Percentiles rank a stretch among this genome's conserved stretches.
These are phyloP conservation scores for Amblyjoppa fuscipennis DNA, from an alignment of 2,888 invertebrate species.

Conservation along the genomic window DNA sequence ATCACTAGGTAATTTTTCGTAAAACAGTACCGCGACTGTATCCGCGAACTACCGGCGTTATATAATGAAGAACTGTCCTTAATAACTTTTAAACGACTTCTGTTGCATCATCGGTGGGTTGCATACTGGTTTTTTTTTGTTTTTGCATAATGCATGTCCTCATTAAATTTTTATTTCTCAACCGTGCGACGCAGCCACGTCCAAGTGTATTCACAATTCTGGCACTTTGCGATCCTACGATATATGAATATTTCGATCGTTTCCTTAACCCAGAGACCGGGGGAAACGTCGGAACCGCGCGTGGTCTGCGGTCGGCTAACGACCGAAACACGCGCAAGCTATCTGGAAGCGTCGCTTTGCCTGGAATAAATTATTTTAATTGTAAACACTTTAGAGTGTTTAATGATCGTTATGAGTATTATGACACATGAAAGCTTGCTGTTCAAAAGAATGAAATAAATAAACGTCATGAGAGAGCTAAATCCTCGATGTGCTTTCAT, in stretches of 20 bases:
- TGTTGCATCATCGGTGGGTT: neutral
- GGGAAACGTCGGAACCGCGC: neutral
- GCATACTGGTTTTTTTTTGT: conserved; percentile 21
- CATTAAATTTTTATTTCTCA: conserved; percentile 63
- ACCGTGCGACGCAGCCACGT: conserved; percentile 13
- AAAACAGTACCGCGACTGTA: neutral
- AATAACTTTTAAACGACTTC: conserved; percentile 7
- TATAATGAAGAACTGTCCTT: conserved; percentile 10
- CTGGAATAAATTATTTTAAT: neutral
- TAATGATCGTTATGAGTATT: neutral
- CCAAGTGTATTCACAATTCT: conserved; percentile 35
- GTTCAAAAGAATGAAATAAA: neutral
- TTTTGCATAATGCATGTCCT: conserved; percentile 62
- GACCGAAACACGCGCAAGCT: neutral
- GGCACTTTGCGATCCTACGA: conserved; percentile 29
- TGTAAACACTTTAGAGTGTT: neutral
- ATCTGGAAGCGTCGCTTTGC: neutral
- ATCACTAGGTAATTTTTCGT: neutral
- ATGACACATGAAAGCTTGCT: neutral
- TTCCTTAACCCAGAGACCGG: neutral
- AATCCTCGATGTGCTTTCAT: neutral
- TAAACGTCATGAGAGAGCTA: neutral
- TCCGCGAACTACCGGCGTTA: neutral
- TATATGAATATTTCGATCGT: conserved; percentile 46
- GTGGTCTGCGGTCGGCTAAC: neutral